phyloP scores from a whole-genome alignment of 2,888 invertebrate species.

The Eupithecia insigniata region DNA sequence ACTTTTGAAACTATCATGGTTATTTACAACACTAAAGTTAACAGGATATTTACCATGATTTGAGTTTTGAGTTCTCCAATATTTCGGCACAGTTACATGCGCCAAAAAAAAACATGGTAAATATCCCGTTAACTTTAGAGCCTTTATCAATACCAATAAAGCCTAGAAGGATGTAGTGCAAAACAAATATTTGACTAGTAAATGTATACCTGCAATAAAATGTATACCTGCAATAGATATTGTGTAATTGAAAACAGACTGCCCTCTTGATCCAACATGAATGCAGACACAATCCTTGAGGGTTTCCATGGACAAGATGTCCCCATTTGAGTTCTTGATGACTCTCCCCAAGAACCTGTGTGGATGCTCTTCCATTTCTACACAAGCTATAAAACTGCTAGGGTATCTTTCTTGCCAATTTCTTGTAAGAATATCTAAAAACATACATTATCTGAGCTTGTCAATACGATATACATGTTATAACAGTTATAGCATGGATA shows the following conservation, averaged over 20 bases:
- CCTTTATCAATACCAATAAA: no score
- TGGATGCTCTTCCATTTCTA: slow-evolving; percentile 60
- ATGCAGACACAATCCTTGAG: slow-evolving; percentile 84
- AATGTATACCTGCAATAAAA: no score
- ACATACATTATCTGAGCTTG: background rate
- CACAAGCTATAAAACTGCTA: slow-evolving; percentile 62
- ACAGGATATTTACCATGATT: no score
- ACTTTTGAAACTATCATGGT: no score
- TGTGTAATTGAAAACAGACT: slow-evolving; percentile 86
- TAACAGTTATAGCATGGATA: no score
- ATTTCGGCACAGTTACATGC: no score
- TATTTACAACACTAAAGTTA: no score
- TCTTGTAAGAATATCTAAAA: slow-evolving; percentile 62
- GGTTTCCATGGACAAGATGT: slow-evolving; percentile 55
- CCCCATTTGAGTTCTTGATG: slow-evolving; percentile 54
- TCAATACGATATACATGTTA: background rate
- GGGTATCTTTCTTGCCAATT: slow-evolving; percentile 66
- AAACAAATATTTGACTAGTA: no score
- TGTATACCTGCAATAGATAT: slow-evolving; percentile 78
- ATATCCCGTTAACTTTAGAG: no score
- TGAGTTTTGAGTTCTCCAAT: no score
- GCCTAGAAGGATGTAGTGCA: no score
- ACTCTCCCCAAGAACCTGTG: slow-evolving; percentile 66
- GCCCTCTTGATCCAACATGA: slow-evolving; percentile 87
- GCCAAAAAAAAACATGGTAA: no score